Evolutionary conservation across 37 sponge, comb jelly and placozoan genomes (phyloP).

Genomic region (Halisarca cf. caerulea): DNA sequence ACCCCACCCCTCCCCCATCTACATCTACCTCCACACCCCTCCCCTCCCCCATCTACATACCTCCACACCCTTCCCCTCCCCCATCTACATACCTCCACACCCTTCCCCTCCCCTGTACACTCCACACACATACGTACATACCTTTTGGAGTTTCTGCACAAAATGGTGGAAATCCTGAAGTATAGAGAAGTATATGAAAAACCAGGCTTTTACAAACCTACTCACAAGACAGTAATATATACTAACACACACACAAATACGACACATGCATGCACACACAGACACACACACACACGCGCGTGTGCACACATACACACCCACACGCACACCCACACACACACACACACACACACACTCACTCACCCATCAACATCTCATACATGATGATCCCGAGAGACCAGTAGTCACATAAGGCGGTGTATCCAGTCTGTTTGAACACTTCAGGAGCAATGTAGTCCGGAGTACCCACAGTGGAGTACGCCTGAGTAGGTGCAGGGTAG

Average conservation of each 20-base stretch:
- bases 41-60: too few species aligned
- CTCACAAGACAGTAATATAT: constrained; percentile 6
- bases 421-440: constrained; percentile 91
- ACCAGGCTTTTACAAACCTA: too few species aligned
- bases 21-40: too few species aligned
- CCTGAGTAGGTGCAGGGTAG: constrained; percentile 59
- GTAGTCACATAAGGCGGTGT: constrained; percentile 86
- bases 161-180: constrained; percentile 90
- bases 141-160: constrained; percentile 94
- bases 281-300: too few species aligned
- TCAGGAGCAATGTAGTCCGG: constrained; percentile 99
- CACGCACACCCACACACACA: neutral
- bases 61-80: too few species aligned
- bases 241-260: too few species aligned
- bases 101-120: too few species aligned
- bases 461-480: constrained; percentile 95
- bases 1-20: too few species aligned
- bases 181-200: neutral
- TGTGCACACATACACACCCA: neutral
- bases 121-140: neutral
- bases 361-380: constrained; percentile 98
- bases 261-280: too few species aligned
- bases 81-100: too few species aligned
- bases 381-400: constrained; percentile 98
- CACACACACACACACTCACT: constrained; percentile 17